phyloP scores from a whole-genome alignment of 2,797 vertebrate species.

The Momotus momota region DNA sequence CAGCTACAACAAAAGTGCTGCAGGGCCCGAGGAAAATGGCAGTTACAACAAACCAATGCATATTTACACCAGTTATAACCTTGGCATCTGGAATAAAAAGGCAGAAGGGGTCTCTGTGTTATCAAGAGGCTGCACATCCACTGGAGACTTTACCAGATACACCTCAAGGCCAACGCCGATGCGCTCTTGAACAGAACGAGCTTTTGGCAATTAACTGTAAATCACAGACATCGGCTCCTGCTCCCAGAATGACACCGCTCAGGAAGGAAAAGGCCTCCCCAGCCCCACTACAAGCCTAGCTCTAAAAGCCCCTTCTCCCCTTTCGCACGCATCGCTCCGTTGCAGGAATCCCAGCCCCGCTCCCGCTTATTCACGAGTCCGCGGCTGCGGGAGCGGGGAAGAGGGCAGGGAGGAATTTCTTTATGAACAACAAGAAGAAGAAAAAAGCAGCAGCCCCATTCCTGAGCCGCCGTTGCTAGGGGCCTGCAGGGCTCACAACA shows the following conservation, averaged over 20 bases:
- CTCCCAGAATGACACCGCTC: background rate
- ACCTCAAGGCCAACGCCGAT: background rate
- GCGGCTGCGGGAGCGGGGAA: background rate
- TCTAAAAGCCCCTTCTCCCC: conserved; percentile 24
- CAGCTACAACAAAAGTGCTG: background rate
- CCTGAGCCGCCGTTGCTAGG: conserved; percentile 82
- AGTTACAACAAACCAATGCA: background rate
- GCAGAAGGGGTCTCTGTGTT: background rate
- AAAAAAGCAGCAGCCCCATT: conserved; percentile 63
- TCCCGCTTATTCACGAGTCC: conserved; percentile 64
- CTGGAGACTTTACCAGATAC: background rate
- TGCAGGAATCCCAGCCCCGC: conserved; percentile 55
- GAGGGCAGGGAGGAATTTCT: conserved; percentile 53
- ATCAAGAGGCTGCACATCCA: background rate
- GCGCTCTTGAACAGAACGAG: background rate
- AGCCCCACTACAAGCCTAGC: background rate
- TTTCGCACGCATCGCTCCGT: background rate
- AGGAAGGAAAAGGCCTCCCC: background rate
- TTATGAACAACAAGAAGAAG: conserved; percentile 39
- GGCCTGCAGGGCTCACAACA: conserved; percentile 76
- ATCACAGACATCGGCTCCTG: background rate
- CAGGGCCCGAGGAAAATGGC: rapidly evolving
- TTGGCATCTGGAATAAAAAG: background rate
- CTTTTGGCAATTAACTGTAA: background rate
- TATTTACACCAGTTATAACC: background rate